These are phyloP conservation scores for Chorisops tibialis DNA, from an alignment of 2,888 invertebrate species.

Conservation along the genomic window DNA sequence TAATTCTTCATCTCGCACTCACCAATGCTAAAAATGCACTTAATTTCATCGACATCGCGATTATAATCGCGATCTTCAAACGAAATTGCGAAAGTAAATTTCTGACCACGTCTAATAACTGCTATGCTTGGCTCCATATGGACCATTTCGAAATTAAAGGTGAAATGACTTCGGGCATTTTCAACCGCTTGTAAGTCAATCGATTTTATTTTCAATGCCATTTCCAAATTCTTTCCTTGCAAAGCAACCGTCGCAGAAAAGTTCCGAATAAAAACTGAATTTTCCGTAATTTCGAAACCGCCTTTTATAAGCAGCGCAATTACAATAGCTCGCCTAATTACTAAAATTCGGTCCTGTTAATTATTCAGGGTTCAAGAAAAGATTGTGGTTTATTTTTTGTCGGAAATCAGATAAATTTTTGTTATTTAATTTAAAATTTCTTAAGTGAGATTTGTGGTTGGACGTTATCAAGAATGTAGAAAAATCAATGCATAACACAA, in stretches of 20 bases:
- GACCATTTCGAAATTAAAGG: constrained; percentile 65
- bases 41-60: constrained; percentile 61
- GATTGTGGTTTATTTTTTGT: too few species aligned
- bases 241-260: constrained; percentile 5
- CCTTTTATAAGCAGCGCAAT: constrained; percentile 2
- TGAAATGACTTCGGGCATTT: constrained; percentile 67
- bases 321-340: too few species aligned
- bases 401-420: too few species aligned
- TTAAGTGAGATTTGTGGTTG: too few species aligned
- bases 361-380: too few species aligned
- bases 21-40: constrained; percentile 68
- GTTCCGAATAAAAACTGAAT: constrained; percentile 2
- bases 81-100: constrained; percentile 65
- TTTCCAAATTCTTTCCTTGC: constrained; percentile 38
- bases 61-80: constrained; percentile 62
- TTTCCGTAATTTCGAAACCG: neutral
- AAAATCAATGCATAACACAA: too few species aligned
- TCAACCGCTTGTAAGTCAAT: constrained; percentile 65
- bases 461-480: too few species aligned
- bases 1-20: neutral
- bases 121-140: constrained; percentile 63
- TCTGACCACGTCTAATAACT: constrained; percentile 69
- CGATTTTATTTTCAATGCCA: constrained; percentile 58
- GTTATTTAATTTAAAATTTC: too few species aligned
- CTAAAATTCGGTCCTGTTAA: too few species aligned